These are phyloP conservation scores for Tyrannus savana DNA, from an alignment of 2,113 vertebrate species.

Conservation along the genomic window DNA sequence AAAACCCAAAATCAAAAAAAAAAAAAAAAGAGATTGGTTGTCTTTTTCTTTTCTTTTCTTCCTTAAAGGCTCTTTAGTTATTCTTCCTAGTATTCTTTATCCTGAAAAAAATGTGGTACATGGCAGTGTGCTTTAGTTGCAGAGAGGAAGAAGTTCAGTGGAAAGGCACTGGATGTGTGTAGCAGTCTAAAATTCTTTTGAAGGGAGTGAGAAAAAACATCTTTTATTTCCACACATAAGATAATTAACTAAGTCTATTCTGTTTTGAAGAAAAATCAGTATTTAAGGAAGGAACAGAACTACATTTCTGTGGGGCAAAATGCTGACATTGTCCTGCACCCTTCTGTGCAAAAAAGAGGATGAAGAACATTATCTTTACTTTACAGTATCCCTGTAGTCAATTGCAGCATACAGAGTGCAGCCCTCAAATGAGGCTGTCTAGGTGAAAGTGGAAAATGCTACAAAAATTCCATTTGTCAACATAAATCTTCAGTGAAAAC, in stretches of 20 bases:
- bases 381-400: background rate
- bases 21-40: background rate
- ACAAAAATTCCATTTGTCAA: background rate
- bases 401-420: background rate
- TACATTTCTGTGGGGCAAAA: rapidly evolving
- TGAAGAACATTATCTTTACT: background rate
- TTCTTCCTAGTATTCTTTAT: background rate
- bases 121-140: background rate
- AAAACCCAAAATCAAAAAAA: too few relatives aligned
- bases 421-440: background rate
- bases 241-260: background rate
- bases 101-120: background rate
- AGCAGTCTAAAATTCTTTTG: background rate
- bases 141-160: background rate
- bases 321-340: background rate
- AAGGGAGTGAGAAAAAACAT: background rate
- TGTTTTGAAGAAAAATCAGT: background rate
- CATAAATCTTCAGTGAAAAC: background rate
- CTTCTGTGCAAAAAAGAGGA: background rate
- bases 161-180: background rate
- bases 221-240: background rate
- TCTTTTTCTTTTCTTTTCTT: background rate
- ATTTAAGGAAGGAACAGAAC: background rate
- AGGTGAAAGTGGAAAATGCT: background rate
- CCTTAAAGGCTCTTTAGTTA: background rate